Conservation (phyloP, 1,140 invertebrate genomes). For the Prorops nasuta region DNA sequence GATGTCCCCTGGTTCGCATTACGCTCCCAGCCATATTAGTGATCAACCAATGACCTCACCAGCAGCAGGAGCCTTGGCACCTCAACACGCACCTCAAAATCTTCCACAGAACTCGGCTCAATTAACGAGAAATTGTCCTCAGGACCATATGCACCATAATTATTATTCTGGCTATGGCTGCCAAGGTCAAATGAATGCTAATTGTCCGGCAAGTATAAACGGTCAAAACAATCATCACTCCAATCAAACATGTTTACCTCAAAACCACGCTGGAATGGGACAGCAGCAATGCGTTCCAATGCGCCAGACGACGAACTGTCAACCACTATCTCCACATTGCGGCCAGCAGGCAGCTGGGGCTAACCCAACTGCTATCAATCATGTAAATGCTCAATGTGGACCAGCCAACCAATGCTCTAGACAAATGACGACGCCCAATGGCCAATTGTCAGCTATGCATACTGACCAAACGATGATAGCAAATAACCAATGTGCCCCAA, state of each 20-base stretch:
- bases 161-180: conserved; percentile 44
- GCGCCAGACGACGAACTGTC: conserved; percentile 35
- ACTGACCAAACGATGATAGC: conserved; percentile 12
- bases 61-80: conserved; percentile 60
- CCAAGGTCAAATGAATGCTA: conserved; percentile 31
- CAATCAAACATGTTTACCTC: conserved; percentile 21
- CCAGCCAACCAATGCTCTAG: conserved; percentile 25
- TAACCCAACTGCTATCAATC: conserved; percentile 6
- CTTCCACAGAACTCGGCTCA: conserved; percentile 56
- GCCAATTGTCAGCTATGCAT: conserved; percentile 23
- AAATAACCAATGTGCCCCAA: conserved; percentile 21
- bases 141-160: conserved; percentile 41
- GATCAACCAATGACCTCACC: conserved; percentile 62
- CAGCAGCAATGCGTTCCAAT: conserved; percentile 32
- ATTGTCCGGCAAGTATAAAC: conserved; percentile 28
- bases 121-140: conserved; percentile 52
- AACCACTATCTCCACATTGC: conserved; percentile 42
- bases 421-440: conserved; percentile 19
- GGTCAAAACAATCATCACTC: conserved; percentile 27
- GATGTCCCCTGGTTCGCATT: conserved; percentile 49
- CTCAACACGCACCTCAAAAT: conserved; percentile 49
- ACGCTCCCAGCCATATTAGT: conserved; percentile 40
- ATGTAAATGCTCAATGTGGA: conserved; percentile 20
- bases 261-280: conserved; percentile 12
- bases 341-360: conserved; percentile 19